Evolutionary conservation across 2,113 vertebrate species (phyloP), one percentile per base, ranked within the genome.

Genomic region (Phalacrocorax carbo): DNA sequence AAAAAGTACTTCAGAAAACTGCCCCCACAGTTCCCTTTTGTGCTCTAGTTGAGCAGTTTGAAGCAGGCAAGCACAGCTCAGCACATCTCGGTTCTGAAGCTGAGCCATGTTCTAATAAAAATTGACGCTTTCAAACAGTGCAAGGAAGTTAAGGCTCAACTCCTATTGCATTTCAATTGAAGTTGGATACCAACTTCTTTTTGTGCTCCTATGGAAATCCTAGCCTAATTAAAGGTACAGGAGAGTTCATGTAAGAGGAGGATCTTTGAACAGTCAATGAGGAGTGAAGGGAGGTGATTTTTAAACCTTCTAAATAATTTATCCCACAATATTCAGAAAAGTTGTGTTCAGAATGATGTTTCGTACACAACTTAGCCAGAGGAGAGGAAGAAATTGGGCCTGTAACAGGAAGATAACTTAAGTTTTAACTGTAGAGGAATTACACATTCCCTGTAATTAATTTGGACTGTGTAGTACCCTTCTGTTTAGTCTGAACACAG

Each of bases 401-500:
- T 76, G 72, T 84, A 90, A 88, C 29, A 78, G 30, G 79, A 82
- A 90, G 61, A n/a, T 90, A 92, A 58, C 44, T 62, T 32, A 61
- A 70, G 10, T 64, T 92, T 79, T 75, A 86, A 62, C 23, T 65
- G 44, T 75, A 51, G 72, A 77, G 52, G 64, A 83, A 66, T 93
- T 69, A 40, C 26, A 15, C 32, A n/a, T 65, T 88, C 52, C 25
- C 65, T 3, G 1, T 95, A 93, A 92, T 91, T 36, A 94, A 70
- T 93, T 88, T 93, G 75, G 84, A 85, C 75, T 88, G 46, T 23
- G 18, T 62, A 52, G 42, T 48, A 79, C 75, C 18, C 71, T 91
- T 96, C 94, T 95, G 93, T 97, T 94, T 96, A 94, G 89, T 95
- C 86, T 96, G 86, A 96, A 71, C 54, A 32, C 81, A 89, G 55